Conservation (phyloP, 2,888 invertebrate species). For the Catocala fraxini region DNA sequence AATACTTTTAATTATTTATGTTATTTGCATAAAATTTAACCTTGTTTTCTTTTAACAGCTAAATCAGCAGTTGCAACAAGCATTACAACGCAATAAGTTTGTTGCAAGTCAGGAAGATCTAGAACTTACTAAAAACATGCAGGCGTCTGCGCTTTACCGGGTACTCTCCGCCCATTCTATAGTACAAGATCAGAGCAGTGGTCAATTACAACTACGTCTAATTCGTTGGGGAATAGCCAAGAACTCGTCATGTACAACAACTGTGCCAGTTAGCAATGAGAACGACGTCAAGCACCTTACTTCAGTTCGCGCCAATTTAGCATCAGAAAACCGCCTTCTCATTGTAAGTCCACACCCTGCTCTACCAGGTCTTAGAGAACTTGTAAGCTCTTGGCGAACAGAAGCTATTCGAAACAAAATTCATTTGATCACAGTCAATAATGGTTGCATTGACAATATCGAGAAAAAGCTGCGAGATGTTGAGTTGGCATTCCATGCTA, state of each 20-base stretch:
- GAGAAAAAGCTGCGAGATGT: slow-evolving; percentile 31
- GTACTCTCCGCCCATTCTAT: slow-evolving; percentile 29
- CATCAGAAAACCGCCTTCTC: slow-evolving; percentile 37
- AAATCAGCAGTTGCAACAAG: slow-evolving; percentile 21
- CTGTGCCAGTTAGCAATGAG: slow-evolving; percentile 41
- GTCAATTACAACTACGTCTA: slow-evolving; percentile 39
- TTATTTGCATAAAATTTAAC: neutral
- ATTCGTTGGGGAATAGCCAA: slow-evolving; percentile 34
- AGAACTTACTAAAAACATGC: neutral
- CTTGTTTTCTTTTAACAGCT: slow-evolving; percentile 5
- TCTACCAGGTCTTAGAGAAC: slow-evolving; percentile 42
- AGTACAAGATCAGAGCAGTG: slow-evolving; percentile 11
- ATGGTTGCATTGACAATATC: slow-evolving; percentile 24
- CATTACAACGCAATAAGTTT: slow-evolving; percentile 33
- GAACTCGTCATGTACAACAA: slow-evolving; percentile 21
- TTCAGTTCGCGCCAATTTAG: slow-evolving; percentile 32
- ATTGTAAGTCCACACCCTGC: slow-evolving; percentile 49
- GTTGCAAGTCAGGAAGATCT: slow-evolving; percentile 37
- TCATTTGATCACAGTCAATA: slow-evolving; percentile 38
- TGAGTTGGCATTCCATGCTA: slow-evolving; percentile 42
- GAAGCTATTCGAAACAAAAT: slow-evolving; percentile 43
- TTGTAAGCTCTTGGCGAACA: slow-evolving; percentile 50
- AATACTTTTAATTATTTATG: neutral
- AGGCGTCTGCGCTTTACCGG: slow-evolving; percentile 32
- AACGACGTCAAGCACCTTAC: slow-evolving; percentile 43